Base-by-base conservation (phyloP, 2,888 invertebrate species). In the Campoplex capitator region DNA sequence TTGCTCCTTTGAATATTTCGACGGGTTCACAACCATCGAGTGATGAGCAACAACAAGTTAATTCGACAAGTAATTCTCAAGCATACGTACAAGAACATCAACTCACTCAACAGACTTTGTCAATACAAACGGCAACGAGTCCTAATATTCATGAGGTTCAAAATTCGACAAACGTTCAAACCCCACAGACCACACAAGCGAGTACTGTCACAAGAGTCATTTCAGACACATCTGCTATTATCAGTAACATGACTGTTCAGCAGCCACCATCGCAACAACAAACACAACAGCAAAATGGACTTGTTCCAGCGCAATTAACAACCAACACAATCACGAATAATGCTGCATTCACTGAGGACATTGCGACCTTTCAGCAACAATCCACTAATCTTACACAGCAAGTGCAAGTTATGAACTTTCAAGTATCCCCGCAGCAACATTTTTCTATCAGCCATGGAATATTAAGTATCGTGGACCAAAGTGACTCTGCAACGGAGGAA, bases 401-500 rank as follows among this genome's bases (percentile, higher is more conserved):
- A 67, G 32, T 80, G 76, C 86, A 85, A 62, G 13, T 70, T 16
- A 67, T 74, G 0, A 83, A 74, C 18, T 62, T 84, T 54, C 88
- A 87, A 76, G 86, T 85, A 54, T 35, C 58, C 7, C 82, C 76
- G 35, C 54, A 51, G 32, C 82, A 91, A 76, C 91, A 92, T 78
- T 93, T 93, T 87, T 87, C 90, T 23, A 86, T 89, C 74, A 91
- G 88, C 80, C 90, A 88, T 75, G 93, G 90, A 16, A 89, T 88
- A 13, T 89, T 86, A 71, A 87, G 88, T 32, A 88, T 80, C 11
- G 81, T 90, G 8, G 92, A 93, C 0, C 90, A 90, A 70, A 89
- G 88, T 71, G 89, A 86, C 0, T 73, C 92, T 23, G 84, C 90
- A 0, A 94, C 93, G 77, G 92, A 92, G 84, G 94, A 94, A 70